Evolutionary conservation across 2,797 vertebrate genomes (phyloP).

Genomic region (Silurus lanzhouensis): DNA sequence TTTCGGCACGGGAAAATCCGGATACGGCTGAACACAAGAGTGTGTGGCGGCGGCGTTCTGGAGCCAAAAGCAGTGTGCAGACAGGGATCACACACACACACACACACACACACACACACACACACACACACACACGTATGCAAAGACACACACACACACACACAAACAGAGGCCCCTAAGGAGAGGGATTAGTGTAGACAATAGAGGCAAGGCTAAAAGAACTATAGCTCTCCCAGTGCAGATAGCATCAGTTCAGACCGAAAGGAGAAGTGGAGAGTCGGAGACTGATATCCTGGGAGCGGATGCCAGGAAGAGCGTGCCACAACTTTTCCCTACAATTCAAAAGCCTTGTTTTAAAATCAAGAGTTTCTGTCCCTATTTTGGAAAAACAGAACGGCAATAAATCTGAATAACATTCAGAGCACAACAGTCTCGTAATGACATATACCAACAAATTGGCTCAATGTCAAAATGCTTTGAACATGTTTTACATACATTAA

Average conservation of each 20-base stretch:
- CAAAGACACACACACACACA: slow-evolving; percentile 6
- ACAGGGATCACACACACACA: slow-evolving; percentile 32
- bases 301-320: slow-evolving; percentile 35
- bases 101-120: neutral
- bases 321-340: neutral
- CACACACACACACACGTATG: too few relatives aligned
- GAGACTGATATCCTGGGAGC: slow-evolving; percentile 43
- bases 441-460: too few relatives aligned
- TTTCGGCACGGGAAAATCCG: slow-evolving; percentile 54
- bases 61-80: slow-evolving; percentile 24
- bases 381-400: neutral
- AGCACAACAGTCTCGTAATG: neutral
- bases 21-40: slow-evolving; percentile 49
- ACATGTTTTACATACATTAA: neutral
- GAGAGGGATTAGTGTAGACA: slow-evolving; percentile 53
- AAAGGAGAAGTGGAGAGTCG: slow-evolving; percentile 22
- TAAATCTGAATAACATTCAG: neutral
- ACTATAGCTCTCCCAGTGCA: slow-evolving; percentile 41
- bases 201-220: slow-evolving; percentile 46
- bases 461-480: neutral
- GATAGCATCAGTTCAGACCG: slow-evolving; percentile 51
- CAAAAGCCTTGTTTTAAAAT: neutral
- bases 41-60: slow-evolving; percentile 40
- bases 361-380: neutral
- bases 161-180: slow-evolving; percentile 41